phyloP scores from a whole-genome alignment of 2,888 invertebrate species.

The Drosophila pseudotakahashii region DNA sequence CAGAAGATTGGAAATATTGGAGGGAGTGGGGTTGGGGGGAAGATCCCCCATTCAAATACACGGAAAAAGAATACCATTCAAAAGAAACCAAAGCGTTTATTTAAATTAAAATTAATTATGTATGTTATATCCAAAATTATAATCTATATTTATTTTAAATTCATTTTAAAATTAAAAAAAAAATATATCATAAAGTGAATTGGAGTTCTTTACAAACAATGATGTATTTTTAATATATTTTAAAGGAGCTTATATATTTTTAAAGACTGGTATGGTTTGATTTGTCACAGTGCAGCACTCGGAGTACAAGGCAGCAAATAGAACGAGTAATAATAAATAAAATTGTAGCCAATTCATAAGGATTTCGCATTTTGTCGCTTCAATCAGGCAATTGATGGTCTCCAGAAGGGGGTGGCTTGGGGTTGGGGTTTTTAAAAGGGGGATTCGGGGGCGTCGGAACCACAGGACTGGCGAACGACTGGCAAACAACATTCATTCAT shows the following conservation, averaged over 20 bases:
- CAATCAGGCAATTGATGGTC: conserved; percentile 53
- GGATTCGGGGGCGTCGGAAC: conserved; percentile 9
- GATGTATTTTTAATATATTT: too few relatives aligned
- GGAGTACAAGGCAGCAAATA: conserved; percentile 56
- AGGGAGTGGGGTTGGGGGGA: neutral
- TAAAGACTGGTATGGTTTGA: too few relatives aligned
- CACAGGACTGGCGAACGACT: conserved; percentile 40
- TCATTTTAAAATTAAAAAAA: too few relatives aligned
- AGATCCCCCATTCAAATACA: conserved; percentile 54
- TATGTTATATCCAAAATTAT: too few relatives aligned
- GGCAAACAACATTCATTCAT: conserved; percentile 78
- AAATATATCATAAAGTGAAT: too few relatives aligned
- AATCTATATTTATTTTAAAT: too few relatives aligned
- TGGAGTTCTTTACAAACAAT: too few relatives aligned
- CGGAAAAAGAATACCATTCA: neutral
- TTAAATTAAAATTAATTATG: too few relatives aligned
- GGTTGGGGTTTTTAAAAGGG: neutral
- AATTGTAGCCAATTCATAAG: conserved; percentile 81
- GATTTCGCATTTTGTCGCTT: conserved; percentile 73
- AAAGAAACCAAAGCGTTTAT: too few relatives aligned
- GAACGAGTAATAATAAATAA: conserved; percentile 77
- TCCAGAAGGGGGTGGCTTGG: neutral
- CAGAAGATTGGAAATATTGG: conserved; percentile 35
- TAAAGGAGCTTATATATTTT: too few relatives aligned
- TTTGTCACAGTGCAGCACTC: conserved; percentile 8